Evolutionary conservation across 1,140 invertebrate genomes (phyloP).

Genomic region (Aethina tumida): DNA sequence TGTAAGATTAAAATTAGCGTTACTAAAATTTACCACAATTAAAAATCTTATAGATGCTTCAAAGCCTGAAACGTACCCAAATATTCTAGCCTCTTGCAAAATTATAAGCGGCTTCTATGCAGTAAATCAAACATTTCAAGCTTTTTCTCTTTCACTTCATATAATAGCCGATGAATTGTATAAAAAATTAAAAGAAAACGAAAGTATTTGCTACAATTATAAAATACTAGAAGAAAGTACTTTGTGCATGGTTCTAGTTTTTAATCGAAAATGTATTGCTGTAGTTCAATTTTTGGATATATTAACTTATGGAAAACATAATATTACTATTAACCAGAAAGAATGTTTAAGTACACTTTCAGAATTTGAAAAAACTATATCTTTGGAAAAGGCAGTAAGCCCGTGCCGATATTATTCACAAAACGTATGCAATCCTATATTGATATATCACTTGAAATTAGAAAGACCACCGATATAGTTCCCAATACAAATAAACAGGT

Average conservation of each 20-base stretch:
- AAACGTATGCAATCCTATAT: too few relatives aligned
- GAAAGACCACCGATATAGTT: too few relatives aligned
- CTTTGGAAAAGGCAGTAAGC: constrained; percentile 10
- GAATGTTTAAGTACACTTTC: constrained; percentile 8
- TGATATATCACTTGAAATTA: too few relatives aligned
- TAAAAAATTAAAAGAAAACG: constrained; percentile 7
- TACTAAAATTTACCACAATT: constrained; percentile 6
- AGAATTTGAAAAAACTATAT: constrained; percentile 11
- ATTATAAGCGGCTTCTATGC: constrained; percentile 17
- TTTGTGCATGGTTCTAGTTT: constrained; percentile 12
- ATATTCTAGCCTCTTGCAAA: constrained; percentile 14
- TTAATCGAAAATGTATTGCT: constrained; percentile 18
- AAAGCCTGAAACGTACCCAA: constrained; percentile 13
- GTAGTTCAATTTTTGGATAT: constrained; percentile 20
- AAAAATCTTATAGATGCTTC: constrained; percentile 9
- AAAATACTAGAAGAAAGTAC: constrained; percentile 17
- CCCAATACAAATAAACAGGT: constrained; percentile 17
- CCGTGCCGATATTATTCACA: constrained; percentile 14
- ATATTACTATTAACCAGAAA: constrained; percentile 3
- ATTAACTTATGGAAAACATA: constrained; percentile 6
- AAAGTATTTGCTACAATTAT: constrained; percentile 8
- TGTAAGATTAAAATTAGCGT: too few relatives aligned
- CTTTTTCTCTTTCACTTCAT: constrained; percentile 16
- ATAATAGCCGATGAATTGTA: constrained; percentile 13
- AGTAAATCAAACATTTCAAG: constrained; percentile 13